A percentile compares a stretch with the other conserved stretches of the same genome.
These are phyloP conservation scores for Caradrina kadenii DNA, from an alignment of 2,888 invertebrate genomes.

Conservation along the genomic window DNA sequence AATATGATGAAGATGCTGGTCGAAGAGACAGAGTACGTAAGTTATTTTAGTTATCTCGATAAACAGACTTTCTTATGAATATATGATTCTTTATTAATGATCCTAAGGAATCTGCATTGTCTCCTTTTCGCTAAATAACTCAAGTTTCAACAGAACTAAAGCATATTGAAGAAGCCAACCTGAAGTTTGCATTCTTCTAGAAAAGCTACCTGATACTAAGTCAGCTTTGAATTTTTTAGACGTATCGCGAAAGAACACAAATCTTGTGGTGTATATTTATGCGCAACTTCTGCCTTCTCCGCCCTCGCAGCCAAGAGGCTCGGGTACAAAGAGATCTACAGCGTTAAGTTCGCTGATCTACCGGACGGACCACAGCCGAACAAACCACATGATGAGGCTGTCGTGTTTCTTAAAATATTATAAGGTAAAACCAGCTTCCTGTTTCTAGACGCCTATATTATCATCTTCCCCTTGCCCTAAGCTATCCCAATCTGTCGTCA, in stretches of 20 bases:
- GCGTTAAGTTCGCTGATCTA: slow-evolving; percentile 91
- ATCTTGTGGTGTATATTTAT: slow-evolving; percentile 90
- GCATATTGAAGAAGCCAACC: not conserved
- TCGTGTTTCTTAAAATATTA: slow-evolving; percentile 90
- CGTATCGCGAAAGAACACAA: slow-evolving; percentile 66
- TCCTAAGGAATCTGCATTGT: no score
- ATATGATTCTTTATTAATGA: no score
- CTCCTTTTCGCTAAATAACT: no score
- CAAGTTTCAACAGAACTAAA: no score
- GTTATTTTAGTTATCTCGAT: no score
- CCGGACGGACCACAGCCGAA: slow-evolving; percentile 91
- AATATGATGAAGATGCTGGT: slow-evolving; percentile 4
- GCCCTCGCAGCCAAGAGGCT: slow-evolving; percentile 93
- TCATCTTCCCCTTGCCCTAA: no score
- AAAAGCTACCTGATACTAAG: not conserved
- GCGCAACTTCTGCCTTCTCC: slow-evolving; percentile 94
- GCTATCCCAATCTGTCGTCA: no score
- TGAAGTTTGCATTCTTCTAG: not conserved
- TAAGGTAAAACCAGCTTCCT: slow-evolving; percentile 61
- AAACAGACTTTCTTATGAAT: no score
- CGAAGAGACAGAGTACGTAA: slow-evolving; percentile 15
- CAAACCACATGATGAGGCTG: slow-evolving; percentile 91
- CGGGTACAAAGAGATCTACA: slow-evolving; percentile 92
- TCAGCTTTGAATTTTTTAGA: not conserved
- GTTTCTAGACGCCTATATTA: no score